Evolutionary conservation across 2,113 vertebrate genomes (phyloP), one percentile per base, ranked within the genome.

Genomic region (Scatophagus argus): DNA sequence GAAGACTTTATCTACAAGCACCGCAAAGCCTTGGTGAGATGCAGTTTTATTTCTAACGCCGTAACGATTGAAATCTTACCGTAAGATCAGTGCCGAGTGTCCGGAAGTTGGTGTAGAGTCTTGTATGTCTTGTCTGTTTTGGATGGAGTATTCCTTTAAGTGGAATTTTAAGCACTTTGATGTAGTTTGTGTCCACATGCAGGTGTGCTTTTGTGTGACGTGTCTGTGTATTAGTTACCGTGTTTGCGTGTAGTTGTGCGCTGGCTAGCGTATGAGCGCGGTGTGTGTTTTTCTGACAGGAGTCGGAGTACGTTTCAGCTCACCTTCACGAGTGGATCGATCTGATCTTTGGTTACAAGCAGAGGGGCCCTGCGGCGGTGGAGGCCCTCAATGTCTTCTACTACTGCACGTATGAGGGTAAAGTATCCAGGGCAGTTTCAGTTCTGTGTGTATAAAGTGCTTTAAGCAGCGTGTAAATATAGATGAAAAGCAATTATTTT

Each of bases 291-390:
- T 16, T 44, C 25, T 51, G 1, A 38, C 76, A 99, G 98, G 98
- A 99, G 89, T 99, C 97, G 0, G 98, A 99, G 60, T 96, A 96
- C 72, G 96, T 99, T 29, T 99, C 98, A 34, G 95, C 96, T 59
- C 97, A 99, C 91, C 97, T 99, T 74, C 97, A 99, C 78, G 96
- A 99, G 90, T 99, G 98, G 98, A 97, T 99, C 70, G 98, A 99
- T 91, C 94, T 99, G 85, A 99, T 99, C 85, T 99, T 99, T 81
- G 98, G 98, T 25, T 98, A 96, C 93, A 99, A 99, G 85, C 98
- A 99, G 91, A 95, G 95, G 36, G 98, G 98, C 12, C 96, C 96
- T 34, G 97, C 95, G 62, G 98, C 98, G 3, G 96, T 97, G 64
- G 97, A 98, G 70, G 98, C 97, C 0, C 96, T 99, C 60, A 99